phyloP scores from a whole-genome alignment of 2,797 vertebrate genomes.

The Chrosomus eos region DNA sequence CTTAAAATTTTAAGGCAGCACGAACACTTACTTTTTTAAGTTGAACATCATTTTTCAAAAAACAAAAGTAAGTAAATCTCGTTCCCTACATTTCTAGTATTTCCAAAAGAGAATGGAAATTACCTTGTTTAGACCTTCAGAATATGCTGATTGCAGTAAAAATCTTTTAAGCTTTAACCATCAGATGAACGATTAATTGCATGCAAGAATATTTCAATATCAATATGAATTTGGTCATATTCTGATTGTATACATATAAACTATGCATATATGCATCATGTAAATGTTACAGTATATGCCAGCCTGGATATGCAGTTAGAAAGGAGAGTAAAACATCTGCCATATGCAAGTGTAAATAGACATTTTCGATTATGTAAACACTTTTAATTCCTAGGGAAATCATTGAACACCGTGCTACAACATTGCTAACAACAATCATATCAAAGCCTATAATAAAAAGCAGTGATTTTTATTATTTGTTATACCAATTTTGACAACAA shows the following conservation, averaged over 20 bases:
- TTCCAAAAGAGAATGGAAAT: not conserved
- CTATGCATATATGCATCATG: not conserved
- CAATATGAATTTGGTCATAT: not conserved
- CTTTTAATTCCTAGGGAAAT: not conserved
- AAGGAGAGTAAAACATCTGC: not conserved
- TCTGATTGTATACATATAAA: not conserved
- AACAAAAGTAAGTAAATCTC: not conserved
- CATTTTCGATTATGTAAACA: not conserved
- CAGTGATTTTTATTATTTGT: not conserved
- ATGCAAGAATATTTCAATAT: not conserved
- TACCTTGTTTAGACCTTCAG: not conserved
- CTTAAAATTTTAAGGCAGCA: too few species aligned
- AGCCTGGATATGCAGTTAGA: not conserved
- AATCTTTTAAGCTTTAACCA: not conserved
- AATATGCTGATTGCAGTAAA: not conserved
- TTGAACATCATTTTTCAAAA: too few species aligned
- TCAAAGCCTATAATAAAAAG: not conserved
- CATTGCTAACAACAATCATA: not conserved
- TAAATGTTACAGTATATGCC: not conserved
- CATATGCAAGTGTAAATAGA: not conserved
- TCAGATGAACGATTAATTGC: not conserved
- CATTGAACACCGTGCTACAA: not conserved
- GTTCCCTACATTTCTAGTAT: not conserved
- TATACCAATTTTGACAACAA: not conserved
- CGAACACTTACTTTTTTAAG: not conserved